Conservation (phyloP, 2,797 vertebrate genomes). For the Sebastes nivosus region DNA sequence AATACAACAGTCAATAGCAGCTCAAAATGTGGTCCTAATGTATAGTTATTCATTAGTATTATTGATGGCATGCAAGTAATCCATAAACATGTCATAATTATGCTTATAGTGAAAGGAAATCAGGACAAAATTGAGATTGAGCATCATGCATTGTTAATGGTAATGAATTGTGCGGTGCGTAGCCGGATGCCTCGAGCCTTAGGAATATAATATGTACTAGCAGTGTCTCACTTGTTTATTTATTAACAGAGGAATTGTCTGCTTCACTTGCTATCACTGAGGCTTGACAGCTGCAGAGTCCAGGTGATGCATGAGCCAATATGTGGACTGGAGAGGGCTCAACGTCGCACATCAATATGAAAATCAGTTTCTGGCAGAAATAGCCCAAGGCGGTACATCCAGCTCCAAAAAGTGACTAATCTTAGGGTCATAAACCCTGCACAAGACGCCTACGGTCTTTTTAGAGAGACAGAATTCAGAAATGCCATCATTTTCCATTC, state of each 20-base stretch:
- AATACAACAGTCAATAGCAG: background rate
- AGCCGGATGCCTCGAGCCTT: slow-evolving; percentile 44
- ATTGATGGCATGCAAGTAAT: slow-evolving; percentile 42
- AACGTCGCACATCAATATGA: slow-evolving; percentile 85
- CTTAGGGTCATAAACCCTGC: slow-evolving; percentile 84
- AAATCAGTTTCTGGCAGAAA: slow-evolving; percentile 85
- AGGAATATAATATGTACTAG: slow-evolving; percentile 68
- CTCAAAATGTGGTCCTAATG: background rate
- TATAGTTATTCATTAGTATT: slow-evolving; percentile 23
- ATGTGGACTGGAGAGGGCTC: slow-evolving; percentile 81
- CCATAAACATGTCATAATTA: slow-evolving; percentile 53
- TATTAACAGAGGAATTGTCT: slow-evolving; percentile 82
- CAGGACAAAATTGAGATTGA: slow-evolving; percentile 60
- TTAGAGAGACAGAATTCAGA: slow-evolving; percentile 79
- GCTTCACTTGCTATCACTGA: slow-evolving; percentile 82
- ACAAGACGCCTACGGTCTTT: slow-evolving; percentile 76
- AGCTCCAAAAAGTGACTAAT: slow-evolving; percentile 83
- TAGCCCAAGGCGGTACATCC: slow-evolving; percentile 79
- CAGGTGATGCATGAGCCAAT: slow-evolving; percentile 89
- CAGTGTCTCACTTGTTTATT: slow-evolving; percentile 80
- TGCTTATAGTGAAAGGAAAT: slow-evolving; percentile 49
- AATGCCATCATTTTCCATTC: slow-evolving; percentile 80
- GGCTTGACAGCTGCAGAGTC: slow-evolving; percentile 82
- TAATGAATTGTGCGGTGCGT: slow-evolving; percentile 72
- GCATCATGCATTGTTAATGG: slow-evolving; percentile 71